Evolutionary conservation across 2,888 invertebrate species (phyloP), one percentile per base, ranked within the genome.

Genomic region (Chrysolina haemoptera): DNA sequence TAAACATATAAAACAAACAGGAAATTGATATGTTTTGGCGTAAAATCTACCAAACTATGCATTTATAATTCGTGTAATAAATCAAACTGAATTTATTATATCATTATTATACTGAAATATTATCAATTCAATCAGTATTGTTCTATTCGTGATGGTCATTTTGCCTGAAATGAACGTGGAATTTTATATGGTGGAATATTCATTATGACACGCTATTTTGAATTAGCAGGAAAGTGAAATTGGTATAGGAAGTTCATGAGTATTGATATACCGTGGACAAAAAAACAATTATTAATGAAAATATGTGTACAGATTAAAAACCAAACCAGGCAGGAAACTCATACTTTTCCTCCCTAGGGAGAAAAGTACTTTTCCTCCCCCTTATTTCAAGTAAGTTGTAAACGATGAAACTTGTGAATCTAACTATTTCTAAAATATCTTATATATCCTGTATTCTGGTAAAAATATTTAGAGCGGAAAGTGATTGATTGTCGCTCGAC

Each of bases 21-120:
- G 53, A 75, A 75, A 76, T 76, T 70, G 73, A 76, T 76, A 73
- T 68, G 63, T 70, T 35, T 50, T 20, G 63, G 46, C 41, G 35
- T 35, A 65, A 73, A 76, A 74, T 70, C 70, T 63, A 62, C 62
- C 68, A 71, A 76, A 74, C 74, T 62, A 62, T 53, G 50, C 62
- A 68, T 68, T 50, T 50, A 18, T 50, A 71, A 76, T 76, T 68
- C 70, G 70, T 68, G 66, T 22, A 35, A 73, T 76, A 74, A 76
- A 76, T 76, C 70, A 76, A 27, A 46, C 46, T 35, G 41, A 70
- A 74, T 48, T 59, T 35, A 55, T 62, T 46, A 55, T 62, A 74
- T 68, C 73, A 74, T 76, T 74, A 71, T 71, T 68, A 41, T 22
- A 46, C 14, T 53, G 41, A 27, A 69, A 65, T 59, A 65, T 65